Conservation (phyloP, 2,113 vertebrate genomes). For the Nettapus auritus region DNA sequence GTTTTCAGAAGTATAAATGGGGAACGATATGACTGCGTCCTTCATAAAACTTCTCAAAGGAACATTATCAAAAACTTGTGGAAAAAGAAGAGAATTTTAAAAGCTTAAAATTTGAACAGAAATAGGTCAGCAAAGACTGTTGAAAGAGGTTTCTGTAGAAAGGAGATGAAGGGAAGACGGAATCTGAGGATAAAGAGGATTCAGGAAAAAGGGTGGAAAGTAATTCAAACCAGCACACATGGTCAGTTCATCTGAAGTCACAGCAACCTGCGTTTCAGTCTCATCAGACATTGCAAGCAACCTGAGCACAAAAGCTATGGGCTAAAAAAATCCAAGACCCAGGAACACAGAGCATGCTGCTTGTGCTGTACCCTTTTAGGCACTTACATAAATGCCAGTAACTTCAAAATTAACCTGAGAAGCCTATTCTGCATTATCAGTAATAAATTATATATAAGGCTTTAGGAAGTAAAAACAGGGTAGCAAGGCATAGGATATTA, state of each 20-base stretch:
- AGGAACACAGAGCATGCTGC: background rate
- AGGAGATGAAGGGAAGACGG: background rate
- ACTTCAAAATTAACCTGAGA: background rate
- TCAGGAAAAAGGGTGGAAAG: background rate
- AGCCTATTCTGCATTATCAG: background rate
- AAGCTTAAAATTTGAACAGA: background rate
- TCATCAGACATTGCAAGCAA: background rate
- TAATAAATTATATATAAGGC: rapidly evolving
- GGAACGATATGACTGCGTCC: background rate
- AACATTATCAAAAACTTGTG: background rate
- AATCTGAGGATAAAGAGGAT: background rate
- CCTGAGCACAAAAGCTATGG: background rate
- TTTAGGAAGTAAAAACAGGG: background rate
- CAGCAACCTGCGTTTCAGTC: background rate
- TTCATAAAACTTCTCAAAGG: background rate
- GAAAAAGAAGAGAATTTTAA: background rate
- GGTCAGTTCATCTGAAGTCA: background rate
- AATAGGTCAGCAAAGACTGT: background rate
- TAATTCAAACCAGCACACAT: rapidly evolving
- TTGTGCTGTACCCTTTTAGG: background rate
- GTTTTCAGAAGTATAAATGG: background rate
- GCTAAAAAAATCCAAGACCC: background rate
- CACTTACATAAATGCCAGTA: background rate
- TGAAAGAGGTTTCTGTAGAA: background rate
- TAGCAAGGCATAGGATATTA: background rate